phyloP scores from a whole-genome alignment of 2,797 vertebrate species.

The Coregonus sp. region DNA sequence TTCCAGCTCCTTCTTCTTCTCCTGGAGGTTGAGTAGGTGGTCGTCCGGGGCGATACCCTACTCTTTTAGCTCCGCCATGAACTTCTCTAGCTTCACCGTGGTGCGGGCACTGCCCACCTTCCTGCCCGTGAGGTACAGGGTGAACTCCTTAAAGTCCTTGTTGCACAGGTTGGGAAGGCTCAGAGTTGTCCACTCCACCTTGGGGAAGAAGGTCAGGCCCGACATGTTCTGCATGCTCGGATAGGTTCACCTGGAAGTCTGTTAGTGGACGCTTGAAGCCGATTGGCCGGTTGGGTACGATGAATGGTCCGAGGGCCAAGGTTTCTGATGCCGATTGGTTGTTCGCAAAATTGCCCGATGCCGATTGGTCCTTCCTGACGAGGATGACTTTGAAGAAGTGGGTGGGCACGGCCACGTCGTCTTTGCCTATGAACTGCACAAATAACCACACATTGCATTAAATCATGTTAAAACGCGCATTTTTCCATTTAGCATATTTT shows the following conservation, averaged over 20 bases:
- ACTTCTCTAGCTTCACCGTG: slow-evolving; percentile 65
- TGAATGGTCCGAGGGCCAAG: not conserved
- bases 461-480: not conserved
- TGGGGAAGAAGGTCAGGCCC: slow-evolving; percentile 80
- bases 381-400: slow-evolving; percentile 86
- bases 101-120: slow-evolving; percentile 58
- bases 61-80: slow-evolving; percentile 69
- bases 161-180: slow-evolving; percentile 69
- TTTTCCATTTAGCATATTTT: not conserved
- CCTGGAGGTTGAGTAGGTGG: slow-evolving; percentile 68
- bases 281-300: no score
- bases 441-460: slow-evolving; percentile 14
- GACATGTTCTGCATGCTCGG: slow-evolving; percentile 78
- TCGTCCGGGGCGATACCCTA: slow-evolving; percentile 63
- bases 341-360: not conserved
- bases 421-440: slow-evolving; percentile 80
- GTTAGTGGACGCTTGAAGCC: slow-evolving; percentile 74
- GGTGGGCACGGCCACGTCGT: slow-evolving; percentile 79
- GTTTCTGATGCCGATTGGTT: not conserved
- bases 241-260: slow-evolving; percentile 79
- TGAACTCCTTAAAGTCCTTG: slow-evolving; percentile 79
- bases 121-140: slow-evolving; percentile 74
- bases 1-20: slow-evolving; percentile 74
- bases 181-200: slow-evolving; percentile 57
- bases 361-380: slow-evolving; percentile 58